Percentiles rank a stretch among this genome's conserved stretches.
Conservation (phyloP, 2,113 vertebrate genomes). For the Elaphurus davidianus region DNA sequence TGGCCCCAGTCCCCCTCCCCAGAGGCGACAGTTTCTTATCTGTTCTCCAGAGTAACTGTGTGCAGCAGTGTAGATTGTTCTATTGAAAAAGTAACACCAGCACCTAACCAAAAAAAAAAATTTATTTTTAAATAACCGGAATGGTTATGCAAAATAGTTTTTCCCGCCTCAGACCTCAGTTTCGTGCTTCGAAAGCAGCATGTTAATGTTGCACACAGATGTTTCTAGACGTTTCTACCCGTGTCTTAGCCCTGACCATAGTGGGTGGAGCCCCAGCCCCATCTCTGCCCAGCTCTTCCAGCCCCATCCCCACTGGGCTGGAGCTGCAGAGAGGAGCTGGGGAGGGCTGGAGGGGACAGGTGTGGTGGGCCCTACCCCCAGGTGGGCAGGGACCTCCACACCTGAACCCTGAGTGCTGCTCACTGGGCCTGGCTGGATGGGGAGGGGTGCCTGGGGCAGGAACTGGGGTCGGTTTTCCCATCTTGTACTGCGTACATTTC, state of each 20-base stretch:
- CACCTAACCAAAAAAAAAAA: accelerated
- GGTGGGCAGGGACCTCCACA: background rate
- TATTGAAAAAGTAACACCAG: background rate
- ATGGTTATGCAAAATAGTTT: accelerated
- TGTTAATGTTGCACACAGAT: too few species aligned
- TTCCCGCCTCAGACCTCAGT: background rate
- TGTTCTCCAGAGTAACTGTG: background rate
- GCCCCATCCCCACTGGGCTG: background rate
- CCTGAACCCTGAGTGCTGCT: background rate
- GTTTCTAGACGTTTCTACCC: background rate
- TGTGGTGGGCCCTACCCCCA: accelerated
- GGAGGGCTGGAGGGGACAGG: background rate
- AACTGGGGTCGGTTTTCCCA: background rate
- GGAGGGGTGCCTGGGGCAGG: background rate
- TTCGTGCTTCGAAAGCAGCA: accelerated
- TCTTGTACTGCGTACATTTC: background rate
- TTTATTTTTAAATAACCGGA: background rate
- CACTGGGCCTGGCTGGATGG: background rate
- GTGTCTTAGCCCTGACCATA: accelerated
- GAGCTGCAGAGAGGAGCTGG: background rate
- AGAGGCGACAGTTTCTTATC: too few species aligned
- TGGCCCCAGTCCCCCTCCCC: background rate
- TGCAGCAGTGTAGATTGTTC: accelerated
- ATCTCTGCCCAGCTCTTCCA: background rate
- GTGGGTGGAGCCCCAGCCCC: too few species aligned